Percentiles rank a stretch among this genome's conserved stretches.
These are phyloP conservation scores for Eulemur coronatus DNA, from an alignment of 2,797 vertebrate genomes.

Conservation along the genomic window DNA sequence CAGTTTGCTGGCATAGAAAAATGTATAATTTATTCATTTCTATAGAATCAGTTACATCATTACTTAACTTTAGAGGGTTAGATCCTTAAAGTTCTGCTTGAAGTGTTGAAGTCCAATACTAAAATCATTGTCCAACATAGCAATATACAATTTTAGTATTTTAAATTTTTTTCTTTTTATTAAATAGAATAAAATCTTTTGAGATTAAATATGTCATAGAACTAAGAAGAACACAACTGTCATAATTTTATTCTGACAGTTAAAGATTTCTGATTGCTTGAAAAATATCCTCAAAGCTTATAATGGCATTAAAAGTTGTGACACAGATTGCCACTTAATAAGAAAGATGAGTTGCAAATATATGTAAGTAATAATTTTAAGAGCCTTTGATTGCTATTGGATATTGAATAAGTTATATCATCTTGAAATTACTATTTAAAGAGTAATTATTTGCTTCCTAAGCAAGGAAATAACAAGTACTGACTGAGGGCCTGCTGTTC, in stretches of 20 bases:
- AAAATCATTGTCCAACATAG: background rate
- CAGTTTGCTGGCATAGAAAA: background rate
- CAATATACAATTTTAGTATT: background rate
- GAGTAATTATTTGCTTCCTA: background rate
- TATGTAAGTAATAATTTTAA: background rate
- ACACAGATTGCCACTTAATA: background rate
- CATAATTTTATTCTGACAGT: background rate
- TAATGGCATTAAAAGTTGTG: background rate
- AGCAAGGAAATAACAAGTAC: background rate
- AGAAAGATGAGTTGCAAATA: background rate
- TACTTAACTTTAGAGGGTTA: background rate
- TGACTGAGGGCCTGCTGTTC: background rate
- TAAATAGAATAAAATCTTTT: background rate
- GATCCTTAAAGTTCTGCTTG: background rate
- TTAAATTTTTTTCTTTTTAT: background rate
- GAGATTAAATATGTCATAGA: conserved; percentile 4
- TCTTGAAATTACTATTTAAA: background rate
- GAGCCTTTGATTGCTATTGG: background rate
- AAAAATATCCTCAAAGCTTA: background rate
- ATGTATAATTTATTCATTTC: background rate
- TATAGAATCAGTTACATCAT: background rate
- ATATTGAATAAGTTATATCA: background rate
- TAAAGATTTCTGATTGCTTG: background rate
- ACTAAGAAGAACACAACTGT: conserved; percentile 12
- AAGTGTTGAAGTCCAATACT: background rate